Evolutionary conservation across 2,888 invertebrate species (phyloP), one percentile per base, ranked within the genome.

Genomic region (Heteromyza rotundicornis): DNA sequence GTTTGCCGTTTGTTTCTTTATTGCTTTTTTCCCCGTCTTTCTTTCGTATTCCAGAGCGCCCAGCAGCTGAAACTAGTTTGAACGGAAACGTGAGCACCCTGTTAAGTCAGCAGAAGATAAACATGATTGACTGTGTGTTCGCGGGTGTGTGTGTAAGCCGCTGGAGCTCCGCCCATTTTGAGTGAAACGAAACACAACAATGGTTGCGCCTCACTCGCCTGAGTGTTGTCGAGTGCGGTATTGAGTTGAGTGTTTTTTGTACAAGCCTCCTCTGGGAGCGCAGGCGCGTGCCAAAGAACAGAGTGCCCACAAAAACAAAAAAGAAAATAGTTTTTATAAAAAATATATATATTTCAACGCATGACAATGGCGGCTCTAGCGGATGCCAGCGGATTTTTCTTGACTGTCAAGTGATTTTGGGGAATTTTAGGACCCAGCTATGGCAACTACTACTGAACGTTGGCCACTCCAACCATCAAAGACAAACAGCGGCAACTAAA

Each of bases 91-190:
- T 16, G 16, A 49, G 44, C 52, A 59, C 59, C 59, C 59, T 59
- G 59, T 59, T 54, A 49, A 27, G 10, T 27, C 7, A 27, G 27
- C 27, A 27, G 27, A 5, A 27, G 27, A 5, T 27, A 24, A 40
- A 8, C 51, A 24, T 7, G 8, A 14, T 14, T 10, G 44, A 44
- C 17, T 5, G 44, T n/a, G 44, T 10, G n/a, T 35, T 10, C 14
- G 7, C 35, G 35, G 8, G 35, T 8, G 10, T 40, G 40, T 14
- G 40, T n/a, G 40, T 40, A 3, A n/a, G n/a, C n/a, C n/a, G 7
- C 12, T 47, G 7, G 20, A 60, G 54, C 64, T 62, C 62, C 64
- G 54, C 64, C 64, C 32, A 19, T 22, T 57, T 60, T 58, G 64
- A 64, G 64, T 62, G 64, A 24, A 61, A 50, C 32, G 2, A 5